Base-by-base conservation (phyloP, 2,888 invertebrate species). In the Abscondita cerata region DNA sequence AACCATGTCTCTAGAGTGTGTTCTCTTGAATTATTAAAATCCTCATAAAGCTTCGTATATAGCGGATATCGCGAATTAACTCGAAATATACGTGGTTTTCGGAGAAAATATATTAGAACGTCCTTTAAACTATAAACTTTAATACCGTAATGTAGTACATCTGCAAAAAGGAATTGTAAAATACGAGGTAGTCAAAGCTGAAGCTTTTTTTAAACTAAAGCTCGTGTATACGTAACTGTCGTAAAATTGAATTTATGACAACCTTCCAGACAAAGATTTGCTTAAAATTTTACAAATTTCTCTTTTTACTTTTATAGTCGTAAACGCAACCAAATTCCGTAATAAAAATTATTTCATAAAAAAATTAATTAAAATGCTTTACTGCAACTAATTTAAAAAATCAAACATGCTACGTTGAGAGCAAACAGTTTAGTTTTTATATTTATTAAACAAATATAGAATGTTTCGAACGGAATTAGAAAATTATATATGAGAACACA, bases 141-240 rank as follows among this genome's bases (percentile, higher is more conserved):
- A 44, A 40, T 18, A n/a, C 44, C 16, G 31, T 51, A 51, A 51
- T 6, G 34, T 51, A 51, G 19, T 51, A 36, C 51, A 12, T 51
- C 51, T 51, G 51, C 51, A 25, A 25, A 25, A 25, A 25, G 25
- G 6, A 25, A 25, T 25, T 25, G 25, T 25, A 25, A 25, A 25
- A 25, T 25, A 25, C 25, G 25, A 6, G 2, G 6, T 25, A 25
- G 25, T 25, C 25, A 25, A 25, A 25, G 25, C 25, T 25, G 25
- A 4, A 25, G 25, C 25, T 25, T 51, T 51, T n/a, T 51, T 34
- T 18, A 34, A 13, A n/a, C 34, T 51, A 36, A 48, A 34, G 34
- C 51, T 31, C 12, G 25, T 51, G 51, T 51, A 51, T 51, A 51
- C 38, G 52, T 52, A 40, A 52, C 52, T 52, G 52, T 40, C 52